Evolutionary conservation across 2,888 invertebrate genomes (phyloP), one percentile per base, ranked within the genome.

Genomic region (Mythimna lalbum): DNA sequence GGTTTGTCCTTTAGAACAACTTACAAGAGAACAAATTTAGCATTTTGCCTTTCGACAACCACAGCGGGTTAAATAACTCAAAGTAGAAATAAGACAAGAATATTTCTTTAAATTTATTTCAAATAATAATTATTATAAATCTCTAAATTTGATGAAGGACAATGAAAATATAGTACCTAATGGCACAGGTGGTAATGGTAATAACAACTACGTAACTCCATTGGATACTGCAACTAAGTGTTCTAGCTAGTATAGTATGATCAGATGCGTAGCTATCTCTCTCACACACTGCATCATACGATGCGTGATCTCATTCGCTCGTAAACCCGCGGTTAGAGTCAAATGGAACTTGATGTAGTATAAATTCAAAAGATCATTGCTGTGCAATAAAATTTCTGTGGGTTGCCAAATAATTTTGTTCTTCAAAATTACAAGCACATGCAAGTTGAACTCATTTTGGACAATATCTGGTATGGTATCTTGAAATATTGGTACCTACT

Each of bases 261-360:
- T 72, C 63, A 60, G 55, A 65, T 57, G 39, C 33, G 60, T 61
- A 59, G 56, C 69, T 76, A 49, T 79, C 71, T 65, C 81, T n/a
- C 47, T 63, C 63, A 55, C 64, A 60, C 67, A 62, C 63, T 61
- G 66, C 63, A 64, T 53, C 57, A 57, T 62, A 23, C 49, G 31
- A 57, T 64, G 31, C 49, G 27, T 81, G 80, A 80, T 69, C 74
- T 78, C 78, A 81, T 74, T 78, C 59, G 69, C 59, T 78, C 68
- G 66, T 69, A 74, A 76, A 55, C 47, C 49, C 49, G 31, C 59
- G 19, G 73, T 76, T 49, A 60, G 19, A 78, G 61, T 73, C 65
- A 80, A 61, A 55, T 57, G 55, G 39, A 17, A 36, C 53, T 55
- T 76, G 19, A 76, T 68, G 69, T 49, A 52, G 59, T 49, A 36